These are phyloP conservation scores for Drosophila sp. DNA, from an alignment of 1,140 invertebrate genomes.

Conservation along the genomic window DNA sequence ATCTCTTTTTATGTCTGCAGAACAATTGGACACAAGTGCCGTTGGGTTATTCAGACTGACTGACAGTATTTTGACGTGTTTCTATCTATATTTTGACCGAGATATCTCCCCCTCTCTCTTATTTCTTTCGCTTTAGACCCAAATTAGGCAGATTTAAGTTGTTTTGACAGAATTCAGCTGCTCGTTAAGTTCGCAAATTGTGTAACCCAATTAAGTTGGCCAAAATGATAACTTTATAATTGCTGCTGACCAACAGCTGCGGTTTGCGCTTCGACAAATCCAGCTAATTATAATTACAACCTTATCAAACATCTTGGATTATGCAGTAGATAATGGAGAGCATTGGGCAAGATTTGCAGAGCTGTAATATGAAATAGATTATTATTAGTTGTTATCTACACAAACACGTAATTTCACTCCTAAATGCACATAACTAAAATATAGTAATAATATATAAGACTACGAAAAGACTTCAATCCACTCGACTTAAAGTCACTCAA, in stretches of 20 bases:
- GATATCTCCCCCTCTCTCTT: constrained; percentile 35
- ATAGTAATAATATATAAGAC: no score
- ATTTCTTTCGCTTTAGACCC: neutral
- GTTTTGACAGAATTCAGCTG: constrained; percentile 12
- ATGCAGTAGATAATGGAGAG: neutral
- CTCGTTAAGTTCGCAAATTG: constrained; percentile 21
- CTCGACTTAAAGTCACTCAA: no score
- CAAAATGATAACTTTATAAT: constrained; percentile 29
- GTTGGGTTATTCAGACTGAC: constrained; percentile 47
- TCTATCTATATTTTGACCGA: constrained; percentile 59
- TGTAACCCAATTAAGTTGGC: constrained; percentile 47
- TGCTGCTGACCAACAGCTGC: constrained; percentile 52
- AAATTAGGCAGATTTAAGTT: constrained; percentile 10
- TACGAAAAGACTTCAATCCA: no score
- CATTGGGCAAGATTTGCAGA: neutral
- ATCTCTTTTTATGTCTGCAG: constrained; percentile 32
- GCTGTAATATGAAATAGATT: neutral
- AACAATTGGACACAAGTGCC: constrained; percentile 73
- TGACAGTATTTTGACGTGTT: constrained; percentile 78
- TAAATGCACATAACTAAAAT: no score
- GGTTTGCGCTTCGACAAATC: constrained; percentile 39
- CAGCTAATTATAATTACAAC: constrained; percentile 8
- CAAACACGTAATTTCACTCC: neutral
- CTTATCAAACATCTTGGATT: neutral
- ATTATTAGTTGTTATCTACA: no score